phyloP scores from a whole-genome alignment of 2,888 invertebrate genomes.

The Drosophila nigritarsus region DNA sequence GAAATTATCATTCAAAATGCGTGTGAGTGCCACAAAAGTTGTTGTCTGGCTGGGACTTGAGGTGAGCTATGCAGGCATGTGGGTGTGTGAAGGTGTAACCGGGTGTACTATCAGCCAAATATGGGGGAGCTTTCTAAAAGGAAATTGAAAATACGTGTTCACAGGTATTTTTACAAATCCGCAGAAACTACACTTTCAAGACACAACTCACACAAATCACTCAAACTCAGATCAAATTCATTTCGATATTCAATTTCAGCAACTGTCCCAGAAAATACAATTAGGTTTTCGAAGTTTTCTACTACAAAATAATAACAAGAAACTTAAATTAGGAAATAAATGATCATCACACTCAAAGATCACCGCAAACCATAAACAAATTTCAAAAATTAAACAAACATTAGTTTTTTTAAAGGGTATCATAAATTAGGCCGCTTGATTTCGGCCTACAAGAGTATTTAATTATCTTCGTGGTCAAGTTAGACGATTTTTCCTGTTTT shows the following conservation, averaged over 20 bases:
- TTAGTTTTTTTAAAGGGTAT: background rate
- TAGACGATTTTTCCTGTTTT: background rate
- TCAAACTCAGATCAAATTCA: background rate
- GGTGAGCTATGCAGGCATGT: conserved; percentile 22
- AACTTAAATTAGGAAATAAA: background rate
- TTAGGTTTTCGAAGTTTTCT: background rate
- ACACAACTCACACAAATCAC: background rate
- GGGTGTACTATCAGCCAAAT: background rate
- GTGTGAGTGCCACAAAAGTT: conserved; percentile 21
- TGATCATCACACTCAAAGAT: background rate
- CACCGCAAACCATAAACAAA: background rate
- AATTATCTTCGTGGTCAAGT: background rate
- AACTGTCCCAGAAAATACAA: background rate
- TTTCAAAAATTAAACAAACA: background rate
- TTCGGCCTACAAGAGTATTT: background rate
- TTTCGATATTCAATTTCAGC: background rate
- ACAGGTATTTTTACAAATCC: background rate
- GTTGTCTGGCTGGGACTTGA: conserved; percentile 19
- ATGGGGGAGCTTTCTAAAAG: conserved; percentile 13
- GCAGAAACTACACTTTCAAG: background rate
- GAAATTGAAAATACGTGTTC: background rate
- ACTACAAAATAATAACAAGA: background rate
- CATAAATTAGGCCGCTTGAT: background rate
- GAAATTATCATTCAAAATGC: conserved; percentile 64
- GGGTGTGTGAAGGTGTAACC: conserved; percentile 27